Evolutionary conservation across 2,888 invertebrate species (phyloP).

Genomic region (Drosophila sordidula): DNA sequence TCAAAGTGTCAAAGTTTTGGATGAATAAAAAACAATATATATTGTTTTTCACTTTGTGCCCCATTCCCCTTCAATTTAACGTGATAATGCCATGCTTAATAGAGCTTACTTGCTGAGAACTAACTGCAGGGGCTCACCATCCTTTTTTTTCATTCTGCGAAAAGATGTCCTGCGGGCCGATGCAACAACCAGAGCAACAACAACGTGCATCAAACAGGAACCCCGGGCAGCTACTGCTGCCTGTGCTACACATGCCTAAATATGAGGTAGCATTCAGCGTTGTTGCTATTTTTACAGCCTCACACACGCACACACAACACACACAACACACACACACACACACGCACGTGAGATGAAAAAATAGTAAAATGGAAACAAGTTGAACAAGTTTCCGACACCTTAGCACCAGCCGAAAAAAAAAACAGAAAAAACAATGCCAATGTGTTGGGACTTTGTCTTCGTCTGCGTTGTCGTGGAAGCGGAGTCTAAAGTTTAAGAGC

Average conservation of each 20-base stretch:
- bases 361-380: conserved; percentile 80
- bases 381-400: conserved; percentile 82
- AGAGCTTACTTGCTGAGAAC: conserved; percentile 16
- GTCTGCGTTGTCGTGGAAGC: conserved; percentile 15
- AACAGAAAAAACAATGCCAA: conserved; percentile 59
- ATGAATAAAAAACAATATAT: background rate
- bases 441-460: conserved; percentile 50
- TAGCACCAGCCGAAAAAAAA: conserved; percentile 42
- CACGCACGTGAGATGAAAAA: conserved; percentile 28
- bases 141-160: background rate
- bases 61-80: background rate
- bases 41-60: background rate
- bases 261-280: conserved; percentile 42
- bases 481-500: conserved; percentile 23
- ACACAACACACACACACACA: conserved; percentile 12
- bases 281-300: conserved; percentile 55
- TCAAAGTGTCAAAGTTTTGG: background rate
- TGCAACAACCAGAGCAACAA: conserved; percentile 6
- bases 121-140: conserved; percentile 3
- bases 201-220: conserved; percentile 16
- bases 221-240: conserved; percentile 2
- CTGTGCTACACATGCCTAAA: conserved; percentile 32
- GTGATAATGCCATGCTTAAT: background rate
- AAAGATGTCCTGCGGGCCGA: conserved; percentile 41
- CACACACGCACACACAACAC: conserved; percentile 19